These are phyloP conservation scores for Conomelus anceps DNA, from an alignment of 2,888 invertebrate genomes.

Conservation along the genomic window DNA sequence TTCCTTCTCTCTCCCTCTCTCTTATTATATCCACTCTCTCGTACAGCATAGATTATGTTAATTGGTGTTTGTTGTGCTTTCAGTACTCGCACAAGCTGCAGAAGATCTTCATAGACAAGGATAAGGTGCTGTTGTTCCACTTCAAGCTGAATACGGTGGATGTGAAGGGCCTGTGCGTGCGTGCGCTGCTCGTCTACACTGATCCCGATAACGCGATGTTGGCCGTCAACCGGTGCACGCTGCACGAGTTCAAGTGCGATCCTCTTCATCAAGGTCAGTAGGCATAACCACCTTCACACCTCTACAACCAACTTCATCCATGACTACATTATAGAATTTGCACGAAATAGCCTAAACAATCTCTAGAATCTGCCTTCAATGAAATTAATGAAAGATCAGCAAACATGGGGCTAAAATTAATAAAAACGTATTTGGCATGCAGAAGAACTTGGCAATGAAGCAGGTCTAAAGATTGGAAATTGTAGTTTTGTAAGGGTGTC, in stretches of 20 bases:
- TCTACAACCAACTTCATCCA: background rate
- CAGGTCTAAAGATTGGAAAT: too few relatives aligned
- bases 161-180: constrained; percentile 39
- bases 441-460: too few relatives aligned
- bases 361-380: too few relatives aligned
- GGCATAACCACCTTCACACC: background rate
- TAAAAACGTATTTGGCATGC: too few relatives aligned
- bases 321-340: too few relatives aligned
- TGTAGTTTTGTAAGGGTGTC: too few relatives aligned
- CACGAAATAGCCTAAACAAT: too few relatives aligned
- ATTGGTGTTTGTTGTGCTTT: constrained; percentile 31
- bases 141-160: constrained; percentile 50
- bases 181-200: constrained; percentile 60
- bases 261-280: constrained; percentile 35
- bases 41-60: too few relatives aligned
- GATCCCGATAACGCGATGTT: constrained; percentile 58
- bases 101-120: constrained; percentile 59
- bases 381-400: too few relatives aligned
- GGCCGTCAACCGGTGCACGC: constrained; percentile 60
- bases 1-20: too few relatives aligned
- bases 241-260: constrained; percentile 49
- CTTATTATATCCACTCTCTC: too few relatives aligned
- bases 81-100: constrained; percentile 59
- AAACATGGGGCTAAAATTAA: too few relatives aligned
- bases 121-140: constrained; percentile 58